Base-by-base conservation (phyloP, 2,888 invertebrate genomes). In the Scaptomyza cyrtandrae region DNA sequence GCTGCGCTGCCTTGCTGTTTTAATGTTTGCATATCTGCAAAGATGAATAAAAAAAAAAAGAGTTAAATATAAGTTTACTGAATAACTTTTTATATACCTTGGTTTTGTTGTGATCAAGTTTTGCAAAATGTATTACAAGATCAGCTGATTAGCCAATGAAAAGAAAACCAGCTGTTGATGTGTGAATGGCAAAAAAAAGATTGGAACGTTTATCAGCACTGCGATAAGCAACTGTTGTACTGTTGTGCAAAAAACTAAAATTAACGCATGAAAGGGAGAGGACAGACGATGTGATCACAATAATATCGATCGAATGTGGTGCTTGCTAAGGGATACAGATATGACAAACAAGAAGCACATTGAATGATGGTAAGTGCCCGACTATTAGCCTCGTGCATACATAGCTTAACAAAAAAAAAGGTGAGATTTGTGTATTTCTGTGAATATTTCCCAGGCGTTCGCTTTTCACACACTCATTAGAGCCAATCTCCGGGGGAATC, bases 1-100 rank as follows among this genome's bases (percentile, higher is more conserved):
- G 58, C 54, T 45, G 54, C 66, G 59, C 72, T 54, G 60, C 64
- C 50, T 7, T 52, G 62, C 67, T 67, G 69, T 31, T 31, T 66
- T 66, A 74, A 65, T 63, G 64, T 64, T 68, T 75, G 73, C 84
- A 86, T 86, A 16, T 60, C 65, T 80, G 71, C 39, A 60, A 65
- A 19, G 5, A 24, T 19, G 7, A 0, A 4, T 3, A 13, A 0
- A 5, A 46, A 5, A 46, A 14, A 24, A 24, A 14, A 29, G 6
- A 37, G 37, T 37, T 37, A 37, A 16, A 16, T 16, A 35, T 10
- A 33, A 33, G 7, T 29, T 29, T 29, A 29, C 7, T 7, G 6
- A 6, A 29, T 29, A 29, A 27, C 3, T 0, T 1, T 29, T 29
- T 6, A 29, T 29, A 29, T 29, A 29, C 24, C 24, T 24, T 24